Evolutionary conservation across 2,888 invertebrate genomes (phyloP).

Genomic region (Ephialtes manifestator): DNA sequence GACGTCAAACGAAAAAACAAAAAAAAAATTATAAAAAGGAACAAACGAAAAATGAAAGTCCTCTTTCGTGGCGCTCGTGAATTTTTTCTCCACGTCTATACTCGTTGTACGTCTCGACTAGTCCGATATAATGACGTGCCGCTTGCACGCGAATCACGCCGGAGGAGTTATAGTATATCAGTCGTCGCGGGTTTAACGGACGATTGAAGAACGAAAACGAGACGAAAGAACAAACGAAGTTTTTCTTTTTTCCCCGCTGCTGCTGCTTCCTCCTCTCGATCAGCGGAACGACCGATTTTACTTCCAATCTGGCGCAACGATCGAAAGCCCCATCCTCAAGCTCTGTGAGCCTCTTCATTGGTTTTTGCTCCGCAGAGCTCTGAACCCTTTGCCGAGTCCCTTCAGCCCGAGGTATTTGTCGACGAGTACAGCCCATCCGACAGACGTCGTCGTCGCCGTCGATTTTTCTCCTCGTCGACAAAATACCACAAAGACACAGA

Average conservation of each 20-base stretch:
- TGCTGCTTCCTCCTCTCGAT: neutral
- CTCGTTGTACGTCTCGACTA: conserved; percentile 12
- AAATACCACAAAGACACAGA: conserved; percentile 5
- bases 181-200: conserved; percentile 7
- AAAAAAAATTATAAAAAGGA: neutral
- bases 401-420: conserved; percentile 1
- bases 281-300: conserved; percentile 28
- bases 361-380: neutral
- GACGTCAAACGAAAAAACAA: neutral
- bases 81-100: neutral
- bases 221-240: conserved; percentile 35
- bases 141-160: conserved; percentile 1
- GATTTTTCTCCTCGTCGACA: neutral
- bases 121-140: conserved; percentile 39
- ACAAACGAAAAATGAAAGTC: neutral
- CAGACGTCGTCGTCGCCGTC: neutral
- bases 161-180: neutral
- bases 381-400: neutral
- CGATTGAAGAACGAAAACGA: conserved; percentile 26
- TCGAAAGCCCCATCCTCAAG: neutral
- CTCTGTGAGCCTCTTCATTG: neutral
- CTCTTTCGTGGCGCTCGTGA: neutral
- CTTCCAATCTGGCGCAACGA: conserved; percentile 25
- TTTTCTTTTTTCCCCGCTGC: conserved; percentile 26
- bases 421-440: neutral